Evolutionary conservation across 1,140 invertebrate species (phyloP).

Genomic region (Sarcophaga bullata): DNA sequence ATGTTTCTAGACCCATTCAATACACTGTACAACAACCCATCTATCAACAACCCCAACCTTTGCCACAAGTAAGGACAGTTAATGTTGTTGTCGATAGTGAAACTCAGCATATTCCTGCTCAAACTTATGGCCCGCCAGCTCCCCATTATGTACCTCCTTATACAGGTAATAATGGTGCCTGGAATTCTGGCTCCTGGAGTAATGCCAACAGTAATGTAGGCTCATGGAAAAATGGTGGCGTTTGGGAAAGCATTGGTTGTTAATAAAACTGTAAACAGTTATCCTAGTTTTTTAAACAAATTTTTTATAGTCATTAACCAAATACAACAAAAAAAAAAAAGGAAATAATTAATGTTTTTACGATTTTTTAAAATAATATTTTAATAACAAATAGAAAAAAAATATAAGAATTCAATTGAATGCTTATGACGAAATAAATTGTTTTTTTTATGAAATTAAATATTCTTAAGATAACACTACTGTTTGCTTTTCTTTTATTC

Average conservation of each 20-base stretch:
- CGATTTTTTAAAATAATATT: too few species aligned
- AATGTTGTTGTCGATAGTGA: neutral
- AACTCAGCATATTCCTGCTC: neutral
- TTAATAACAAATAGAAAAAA: too few species aligned
- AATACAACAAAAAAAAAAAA: too few species aligned
- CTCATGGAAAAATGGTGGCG: neutral
- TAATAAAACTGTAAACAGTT: neutral
- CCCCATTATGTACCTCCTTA: neutral
- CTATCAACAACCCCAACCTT: neutral
- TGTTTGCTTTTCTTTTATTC: too few species aligned
- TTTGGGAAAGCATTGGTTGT: constrained; percentile 4
- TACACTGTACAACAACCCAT: neutral
- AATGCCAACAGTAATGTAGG: neutral
- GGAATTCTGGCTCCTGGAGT: constrained; percentile 6
- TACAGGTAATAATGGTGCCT: neutral
- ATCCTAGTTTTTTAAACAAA: too few species aligned
- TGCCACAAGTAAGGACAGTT: neutral
- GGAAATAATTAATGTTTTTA: too few species aligned
- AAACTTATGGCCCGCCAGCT: neutral
- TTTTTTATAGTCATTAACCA: too few species aligned
- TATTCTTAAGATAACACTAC: too few species aligned
- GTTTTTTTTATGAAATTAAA: too few species aligned
- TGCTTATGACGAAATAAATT: too few species aligned
- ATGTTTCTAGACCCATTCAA: neutral
- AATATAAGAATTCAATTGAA: too few species aligned